Conservation (phyloP, 2,113 vertebrate species). For the Pitta sordida region DNA sequence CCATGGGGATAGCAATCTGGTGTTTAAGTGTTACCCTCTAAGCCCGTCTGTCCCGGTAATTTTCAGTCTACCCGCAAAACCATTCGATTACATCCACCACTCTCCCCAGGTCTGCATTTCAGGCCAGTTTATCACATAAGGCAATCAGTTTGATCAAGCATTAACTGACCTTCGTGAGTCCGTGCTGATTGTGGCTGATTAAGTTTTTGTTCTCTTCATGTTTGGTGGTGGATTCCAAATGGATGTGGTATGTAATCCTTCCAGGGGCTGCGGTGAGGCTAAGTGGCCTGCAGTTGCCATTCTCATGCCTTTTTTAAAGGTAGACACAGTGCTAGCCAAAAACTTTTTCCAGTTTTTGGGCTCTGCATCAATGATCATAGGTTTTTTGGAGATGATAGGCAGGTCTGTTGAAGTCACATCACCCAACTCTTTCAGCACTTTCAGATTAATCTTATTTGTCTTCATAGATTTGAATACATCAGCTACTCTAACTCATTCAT, state of each 20-base stretch:
- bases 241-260: conserved; percentile 1
- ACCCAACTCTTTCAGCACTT: not conserved
- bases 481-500: not conserved
- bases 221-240: not conserved
- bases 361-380: not conserved
- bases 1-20: not conserved
- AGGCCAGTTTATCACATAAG: not conserved
- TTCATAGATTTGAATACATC: not conserved
- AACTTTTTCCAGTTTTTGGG: not conserved
- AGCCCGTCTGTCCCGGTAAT: not conserved
- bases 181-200: not conserved
- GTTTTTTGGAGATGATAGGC: not conserved
- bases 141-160: not conserved
- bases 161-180: not conserved
- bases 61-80: not conserved
- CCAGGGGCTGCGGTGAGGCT: not conserved
- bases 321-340: not conserved
- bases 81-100: conserved; percentile 4
- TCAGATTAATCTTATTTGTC: not conserved
- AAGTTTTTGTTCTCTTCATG: not conserved
- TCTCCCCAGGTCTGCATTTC: not conserved
- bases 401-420: not conserved
- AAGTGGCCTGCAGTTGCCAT: not conserved
- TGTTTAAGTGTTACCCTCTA: not conserved
- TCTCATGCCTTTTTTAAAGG: not conserved